Base-by-base conservation (phyloP, 1,140 invertebrate genomes). In the Lordiphosa clarofinis region DNA sequence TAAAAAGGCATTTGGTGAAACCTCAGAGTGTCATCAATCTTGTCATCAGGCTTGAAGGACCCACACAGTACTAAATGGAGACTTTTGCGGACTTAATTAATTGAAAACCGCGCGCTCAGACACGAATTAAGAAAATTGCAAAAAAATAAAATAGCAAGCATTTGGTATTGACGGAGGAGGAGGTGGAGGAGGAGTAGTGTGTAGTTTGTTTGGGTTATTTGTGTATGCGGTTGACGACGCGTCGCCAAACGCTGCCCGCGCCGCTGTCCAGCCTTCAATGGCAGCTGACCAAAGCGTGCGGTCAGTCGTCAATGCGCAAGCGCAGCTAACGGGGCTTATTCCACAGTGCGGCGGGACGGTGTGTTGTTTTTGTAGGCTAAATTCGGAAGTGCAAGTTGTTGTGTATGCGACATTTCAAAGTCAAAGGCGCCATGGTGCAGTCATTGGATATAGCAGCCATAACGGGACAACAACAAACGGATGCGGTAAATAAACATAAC, bases 51-150 rank as follows among this genome's bases (percentile, higher is more conserved):
- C 49, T 50, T 24, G 15, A 7, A 36, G 28, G 9, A 39, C 47
- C 40, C 84, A 69, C 78, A 84, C 78, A 61, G 49, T 56, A 82
- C 73, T 57, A 73, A 70, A 73, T 63, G 54, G 78, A 73, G 78
- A 76, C 73, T 52, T 21, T 47, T 37, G 31, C 44, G 56, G 59
- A 57, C 36, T 68, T 68, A 68, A 68, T 68, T 68, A 68, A 68
- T 68, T 68, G 59, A 68, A 59, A 68, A 11, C 44, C 64, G 63
- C 46, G 54, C 44, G 31, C 44, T 39, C 63, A 68, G 55, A 84
- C 84, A 79, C 78, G 84, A 84, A 84, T 84, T 84, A 84, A 84
- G 78, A 84, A 84, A 84, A 84, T 84, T 82, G 78, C 78, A 84
- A 84, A 78, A 57, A 43, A 28, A 28, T 7, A 28, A 6, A 28